phyloP scores from a whole-genome alignment of 2,797 vertebrate genomes.

The Pseudomugil tenellus region DNA sequence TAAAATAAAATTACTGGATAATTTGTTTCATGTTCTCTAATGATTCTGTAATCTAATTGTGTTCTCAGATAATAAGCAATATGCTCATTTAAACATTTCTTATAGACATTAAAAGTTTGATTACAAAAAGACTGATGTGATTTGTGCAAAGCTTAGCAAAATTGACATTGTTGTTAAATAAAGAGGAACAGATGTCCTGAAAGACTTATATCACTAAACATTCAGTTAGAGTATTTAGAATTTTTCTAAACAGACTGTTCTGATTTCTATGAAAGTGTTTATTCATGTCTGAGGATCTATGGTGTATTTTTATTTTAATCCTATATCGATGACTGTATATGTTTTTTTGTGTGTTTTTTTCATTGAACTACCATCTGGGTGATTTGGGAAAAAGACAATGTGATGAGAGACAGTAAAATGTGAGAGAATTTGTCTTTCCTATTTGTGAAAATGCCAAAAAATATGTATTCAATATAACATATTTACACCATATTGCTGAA shows the following conservation, averaged over 20 bases:
- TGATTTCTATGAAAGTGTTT: constrained; percentile 44
- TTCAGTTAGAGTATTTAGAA: neutral
- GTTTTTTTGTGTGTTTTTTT: constrained; percentile 45
- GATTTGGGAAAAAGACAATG: neutral
- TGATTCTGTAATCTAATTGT: constrained; percentile 22
- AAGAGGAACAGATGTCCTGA: too few species aligned
- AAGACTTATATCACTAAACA: neutral
- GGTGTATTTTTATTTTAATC: constrained; percentile 1
- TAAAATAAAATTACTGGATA: constrained; percentile 14
- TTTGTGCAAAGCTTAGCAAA: too few species aligned
- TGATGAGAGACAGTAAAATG: neutral
- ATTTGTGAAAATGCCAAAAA: too few species aligned
- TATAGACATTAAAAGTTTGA: neutral
- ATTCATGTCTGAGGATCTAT: constrained; percentile 47
- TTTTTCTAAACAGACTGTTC: constrained; percentile 1
- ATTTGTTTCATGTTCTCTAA: constrained; percentile 20
- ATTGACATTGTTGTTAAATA: too few species aligned
- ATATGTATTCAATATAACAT: constrained; percentile 33
- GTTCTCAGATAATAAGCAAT: constrained; percentile 27
- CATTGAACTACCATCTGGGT: constrained; percentile 53
- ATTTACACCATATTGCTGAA: neutral
- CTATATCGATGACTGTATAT: constrained; percentile 46
- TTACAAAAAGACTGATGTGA: too few species aligned
- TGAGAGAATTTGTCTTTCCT: constrained; percentile 42
- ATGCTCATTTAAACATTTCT: constrained; percentile 22